phyloP scores from a whole-genome alignment of 2,888 invertebrate species.

The Timandra comae region DNA sequence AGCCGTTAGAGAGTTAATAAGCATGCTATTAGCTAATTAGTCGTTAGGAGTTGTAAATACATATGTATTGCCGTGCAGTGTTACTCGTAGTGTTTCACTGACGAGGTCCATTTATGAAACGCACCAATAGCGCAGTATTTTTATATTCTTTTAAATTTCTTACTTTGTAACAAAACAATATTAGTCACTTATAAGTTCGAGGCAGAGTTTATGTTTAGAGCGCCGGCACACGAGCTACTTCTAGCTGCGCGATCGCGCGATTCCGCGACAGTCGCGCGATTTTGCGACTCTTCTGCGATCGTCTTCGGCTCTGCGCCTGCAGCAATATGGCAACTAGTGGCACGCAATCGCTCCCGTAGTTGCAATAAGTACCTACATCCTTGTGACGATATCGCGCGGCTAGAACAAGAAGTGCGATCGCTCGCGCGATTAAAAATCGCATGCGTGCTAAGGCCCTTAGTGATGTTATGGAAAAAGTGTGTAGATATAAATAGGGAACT shows the following conservation, averaged over 20 bases:
- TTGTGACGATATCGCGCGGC: no score
- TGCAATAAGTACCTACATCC: no score
- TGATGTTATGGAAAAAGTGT: slow-evolving; percentile 1
- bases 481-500: background rate
- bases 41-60: slow-evolving; percentile 59
- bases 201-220: no score
- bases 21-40: slow-evolving; percentile 48
- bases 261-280: no score
- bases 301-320: no score
- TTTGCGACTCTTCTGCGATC: slow-evolving; percentile 29
- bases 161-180: slow-evolving; percentile 41
- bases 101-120: slow-evolving; percentile 23
- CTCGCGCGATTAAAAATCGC: no score
- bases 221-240: no score
- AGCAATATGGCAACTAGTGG: no score
- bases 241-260: no score
- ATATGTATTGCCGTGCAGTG: slow-evolving; percentile 43
- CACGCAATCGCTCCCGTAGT: no score
- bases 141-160: slow-evolving; percentile 42
- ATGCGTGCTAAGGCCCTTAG: no score
- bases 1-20: slow-evolving; percentile 37
- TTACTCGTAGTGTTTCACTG: slow-evolving; percentile 34
- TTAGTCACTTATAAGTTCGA: slow-evolving; percentile 34
- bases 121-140: slow-evolving; percentile 56
- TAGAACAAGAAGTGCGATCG: no score